A percentile compares a stretch with the other conserved stretches of the same genome.
These are phyloP conservation scores for Ptilodon capucinus DNA, from an alignment of 2,888 invertebrate genomes.

Conservation along the genomic window DNA sequence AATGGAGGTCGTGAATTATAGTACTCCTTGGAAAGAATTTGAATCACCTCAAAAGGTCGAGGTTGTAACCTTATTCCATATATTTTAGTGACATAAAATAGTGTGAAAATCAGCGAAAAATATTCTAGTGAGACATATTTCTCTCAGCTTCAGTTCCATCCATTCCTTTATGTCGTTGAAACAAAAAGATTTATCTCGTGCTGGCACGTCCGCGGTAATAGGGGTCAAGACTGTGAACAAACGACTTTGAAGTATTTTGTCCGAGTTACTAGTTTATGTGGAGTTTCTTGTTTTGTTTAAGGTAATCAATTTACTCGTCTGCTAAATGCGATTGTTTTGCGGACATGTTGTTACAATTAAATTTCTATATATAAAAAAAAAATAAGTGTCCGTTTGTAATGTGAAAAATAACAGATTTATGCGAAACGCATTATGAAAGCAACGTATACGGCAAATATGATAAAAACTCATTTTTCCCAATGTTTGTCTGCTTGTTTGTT, in stretches of 20 bases:
- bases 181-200: conserved; percentile 32
- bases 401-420: too few relatives aligned
- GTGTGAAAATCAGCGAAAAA: background rate
- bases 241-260: conserved; percentile 1
- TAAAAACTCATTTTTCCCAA: too few relatives aligned
- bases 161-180: conserved; percentile 20
- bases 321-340: too few relatives aligned
- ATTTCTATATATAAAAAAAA: too few relatives aligned
- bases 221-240: conserved; percentile 9
- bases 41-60: background rate
- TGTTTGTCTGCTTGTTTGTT: too few relatives aligned
- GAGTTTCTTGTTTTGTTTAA: background rate
- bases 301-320: conserved; percentile 7
- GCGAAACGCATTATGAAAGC: too few relatives aligned
- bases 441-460: too few relatives aligned
- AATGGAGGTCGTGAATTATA: too few relatives aligned
- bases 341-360: too few relatives aligned
- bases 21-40: too few relatives aligned
- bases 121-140: conserved; percentile 6
- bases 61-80: background rate
- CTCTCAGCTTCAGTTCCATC: conserved; percentile 2
- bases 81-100: background rate
- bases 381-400: too few relatives aligned
- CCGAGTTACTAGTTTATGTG: background rate
- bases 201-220: conserved; percentile 12